These are phyloP conservation scores for Sardinella longiceps DNA, from an alignment of 2,797 vertebrate species.

Conservation along the genomic window DNA sequence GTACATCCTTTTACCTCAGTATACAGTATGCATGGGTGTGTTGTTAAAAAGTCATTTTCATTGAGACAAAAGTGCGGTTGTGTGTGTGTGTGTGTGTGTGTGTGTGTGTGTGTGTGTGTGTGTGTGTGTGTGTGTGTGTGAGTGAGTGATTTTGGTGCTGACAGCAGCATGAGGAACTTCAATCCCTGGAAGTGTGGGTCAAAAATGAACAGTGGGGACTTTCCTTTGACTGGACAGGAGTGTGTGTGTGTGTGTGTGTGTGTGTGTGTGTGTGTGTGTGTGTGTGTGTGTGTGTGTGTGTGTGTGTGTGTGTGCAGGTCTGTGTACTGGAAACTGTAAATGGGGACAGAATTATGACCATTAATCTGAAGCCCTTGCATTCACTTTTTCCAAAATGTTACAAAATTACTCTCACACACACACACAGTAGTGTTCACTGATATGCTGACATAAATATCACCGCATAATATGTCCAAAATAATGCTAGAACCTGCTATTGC, in stretches of 20 bases:
- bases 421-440: no score
- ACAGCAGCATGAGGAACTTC: constrained; percentile 56
- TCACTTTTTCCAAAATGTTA: no score
- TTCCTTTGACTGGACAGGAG: constrained; percentile 63
- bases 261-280: constrained; percentile 13
- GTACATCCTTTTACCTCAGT: no score
- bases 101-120: constrained; percentile 22
- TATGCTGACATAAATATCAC: no score
- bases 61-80: not conserved
- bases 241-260: constrained; percentile 32
- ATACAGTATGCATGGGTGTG: not conserved
- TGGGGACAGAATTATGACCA: not conserved
- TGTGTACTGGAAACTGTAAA: not conserved
- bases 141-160: constrained; percentile 27
- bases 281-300: constrained; percentile 50
- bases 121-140: constrained; percentile 16
- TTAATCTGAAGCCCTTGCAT: no score
- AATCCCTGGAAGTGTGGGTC: constrained; percentile 73
- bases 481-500: no score
- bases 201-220: constrained; percentile 74
- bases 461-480: no score
- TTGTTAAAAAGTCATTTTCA: not conserved
- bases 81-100: constrained; percentile 38
- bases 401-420: no score
- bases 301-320: constrained; percentile 5